Evolutionary conservation across 1,140 invertebrate species (phyloP), one percentile per base, ranked within the genome.

Genomic region (Brachionus plicatilis): DNA sequence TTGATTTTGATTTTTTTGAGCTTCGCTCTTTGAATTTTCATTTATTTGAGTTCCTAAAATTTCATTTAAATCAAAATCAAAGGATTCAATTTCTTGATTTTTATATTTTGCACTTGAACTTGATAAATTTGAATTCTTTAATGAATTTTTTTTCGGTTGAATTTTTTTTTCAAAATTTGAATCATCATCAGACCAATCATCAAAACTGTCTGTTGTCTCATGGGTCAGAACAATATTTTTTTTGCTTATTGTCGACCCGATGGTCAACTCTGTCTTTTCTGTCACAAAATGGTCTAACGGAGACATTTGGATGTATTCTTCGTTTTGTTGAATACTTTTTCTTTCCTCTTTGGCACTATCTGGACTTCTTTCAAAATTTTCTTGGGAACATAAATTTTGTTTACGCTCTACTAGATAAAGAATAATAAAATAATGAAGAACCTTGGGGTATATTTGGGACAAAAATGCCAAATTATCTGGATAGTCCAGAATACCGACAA

Each of bases 401-500:
- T 70, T 86, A 88, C 88, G 37, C 85, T 85, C 68, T 86, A 86
- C 50, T 88, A 87, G 7, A 88, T 87, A 86, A 56, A 89, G 86
- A 29, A 91, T 65, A n/a, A 91, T 37, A 43, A 91, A 85, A 89
- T 90, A 91, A 6, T 89, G 83, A 6, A 91, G 85, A 72, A 87
- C 87, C 85, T 89, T 90, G 6, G 88, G 86, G 85, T 90, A 91
- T 50, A 88, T 88, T 33, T 87, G 85, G 76, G 87, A 86, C 1
- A 90, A 87, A 0, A 88, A 84, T 3, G 87, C 86, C n/a, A 90
- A 87, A 85, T 87, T 89, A 50, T 89, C 89, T 29, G 88, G 88
- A 17, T 88, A 88, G 85, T 91, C 90, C 83, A 91, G 89, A 3
- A 91, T 88, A 5, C 90, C 91, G 1, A 90, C 91, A 27, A 91